Percentiles rank a stretch among this genome's conserved stretches.
phyloP scores from a whole-genome alignment of 2,888 invertebrate genomes.

The Callosobruchus maculatus region DNA sequence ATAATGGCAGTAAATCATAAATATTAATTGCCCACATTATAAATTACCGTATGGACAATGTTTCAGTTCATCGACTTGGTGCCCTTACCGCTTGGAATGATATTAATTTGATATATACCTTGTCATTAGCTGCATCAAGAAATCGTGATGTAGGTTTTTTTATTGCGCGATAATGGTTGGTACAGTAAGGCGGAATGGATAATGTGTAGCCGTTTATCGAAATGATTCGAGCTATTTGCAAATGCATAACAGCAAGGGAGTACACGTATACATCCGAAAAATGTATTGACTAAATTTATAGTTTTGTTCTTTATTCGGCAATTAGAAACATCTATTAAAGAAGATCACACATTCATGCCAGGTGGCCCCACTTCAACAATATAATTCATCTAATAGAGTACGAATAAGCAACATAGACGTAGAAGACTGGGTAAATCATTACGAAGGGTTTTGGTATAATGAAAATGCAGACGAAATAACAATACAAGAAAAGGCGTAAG shows the following conservation, averaged over 20 bases:
- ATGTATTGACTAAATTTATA: too few species aligned
- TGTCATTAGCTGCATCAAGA: constrained; percentile 10
- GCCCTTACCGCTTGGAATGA: constrained; percentile 12
- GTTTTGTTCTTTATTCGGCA: too few species aligned
- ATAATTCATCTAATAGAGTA: too few species aligned
- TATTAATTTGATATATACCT: constrained; percentile 18
- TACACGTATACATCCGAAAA: too few species aligned
- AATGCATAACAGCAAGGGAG: not conserved
- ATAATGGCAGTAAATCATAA: constrained; percentile 21
- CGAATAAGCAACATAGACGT: too few species aligned
- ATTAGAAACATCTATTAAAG: too few species aligned
- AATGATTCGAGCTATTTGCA: not conserved
- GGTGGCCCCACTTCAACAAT: too few species aligned
- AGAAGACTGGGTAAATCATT: too few species aligned
- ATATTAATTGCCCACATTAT: constrained; percentile 20
- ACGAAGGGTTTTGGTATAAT: too few species aligned
- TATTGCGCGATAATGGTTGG: not conserved
- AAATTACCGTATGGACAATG: constrained; percentile 20
- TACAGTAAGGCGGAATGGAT: not conserved
- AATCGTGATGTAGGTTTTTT: constrained; percentile 4
- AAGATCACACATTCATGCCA: too few species aligned
- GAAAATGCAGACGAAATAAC: too few species aligned
- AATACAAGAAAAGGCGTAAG: too few species aligned
- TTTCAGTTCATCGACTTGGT: constrained; percentile 23
- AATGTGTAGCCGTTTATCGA: not conserved